Percentiles rank a stretch among this genome's conserved stretches.
These are phyloP conservation scores for Cichlasoma orientale DNA, from an alignment of 2,797 vertebrate genomes.

Conservation along the genomic window DNA sequence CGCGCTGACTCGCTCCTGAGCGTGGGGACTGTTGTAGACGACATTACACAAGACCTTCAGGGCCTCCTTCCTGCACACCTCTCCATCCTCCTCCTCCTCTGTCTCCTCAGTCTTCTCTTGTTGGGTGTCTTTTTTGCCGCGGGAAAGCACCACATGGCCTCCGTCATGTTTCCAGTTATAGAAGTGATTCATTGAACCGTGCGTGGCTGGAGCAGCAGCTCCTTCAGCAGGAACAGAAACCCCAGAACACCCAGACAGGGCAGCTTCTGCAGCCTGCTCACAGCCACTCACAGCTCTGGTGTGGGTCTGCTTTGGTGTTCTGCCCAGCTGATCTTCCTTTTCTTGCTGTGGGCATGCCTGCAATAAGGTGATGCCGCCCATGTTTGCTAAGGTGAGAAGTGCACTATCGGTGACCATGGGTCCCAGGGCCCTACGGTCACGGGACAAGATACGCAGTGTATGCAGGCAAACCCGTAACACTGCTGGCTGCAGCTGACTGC, in stretches of 20 bases:
- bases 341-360: neutral
- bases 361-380: slow-evolving; percentile 55
- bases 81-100: slow-evolving; percentile 69
- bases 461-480: slow-evolving; percentile 70
- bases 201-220: neutral
- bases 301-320: neutral
- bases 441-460: slow-evolving; percentile 76
- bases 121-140: slow-evolving; percentile 44
- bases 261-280: neutral
- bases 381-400: slow-evolving; percentile 59
- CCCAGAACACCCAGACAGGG: neutral
- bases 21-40: slow-evolving; percentile 78
- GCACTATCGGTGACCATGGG: slow-evolving; percentile 69
- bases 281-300: neutral
- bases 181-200: neutral
- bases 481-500: slow-evolving; percentile 64
- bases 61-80: slow-evolving; percentile 75
- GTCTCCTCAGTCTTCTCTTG: slow-evolving; percentile 52
- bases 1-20: slow-evolving; percentile 73
- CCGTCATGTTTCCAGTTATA: neutral
- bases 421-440: slow-evolving; percentile 72
- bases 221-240: neutral
- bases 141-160: slow-evolving; percentile 8
- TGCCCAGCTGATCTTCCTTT: neutral
- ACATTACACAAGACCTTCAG: slow-evolving; percentile 79